Conservation (phyloP, 2,888 invertebrate species). For the Leucoma salicis region DNA sequence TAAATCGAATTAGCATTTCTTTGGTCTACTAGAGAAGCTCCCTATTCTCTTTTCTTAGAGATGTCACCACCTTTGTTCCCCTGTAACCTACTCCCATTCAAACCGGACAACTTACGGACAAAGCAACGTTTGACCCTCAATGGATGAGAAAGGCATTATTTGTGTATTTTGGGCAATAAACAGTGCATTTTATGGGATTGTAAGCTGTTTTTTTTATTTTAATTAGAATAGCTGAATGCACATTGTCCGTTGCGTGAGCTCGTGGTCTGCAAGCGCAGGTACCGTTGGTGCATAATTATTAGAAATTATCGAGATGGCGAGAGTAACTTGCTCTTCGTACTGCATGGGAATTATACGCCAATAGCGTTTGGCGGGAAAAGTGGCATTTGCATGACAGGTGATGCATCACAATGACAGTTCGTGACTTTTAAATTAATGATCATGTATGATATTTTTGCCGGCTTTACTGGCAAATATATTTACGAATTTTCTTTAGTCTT, state of each 20-base stretch:
- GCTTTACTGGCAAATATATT: too few species aligned
- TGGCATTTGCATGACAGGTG: conserved; percentile 59
- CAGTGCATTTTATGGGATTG: conserved; percentile 80
- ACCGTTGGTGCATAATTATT: conserved; percentile 76
- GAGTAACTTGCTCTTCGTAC: conserved; percentile 48
- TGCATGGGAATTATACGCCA: conserved; percentile 65
- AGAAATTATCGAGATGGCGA: conserved; percentile 70
- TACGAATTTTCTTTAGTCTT: conserved; percentile 10
- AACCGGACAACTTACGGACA: conserved; percentile 74
- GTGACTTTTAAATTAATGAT: conserved; percentile 26
- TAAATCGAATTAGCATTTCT: conserved; percentile 80
- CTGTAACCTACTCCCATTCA: conserved; percentile 71
- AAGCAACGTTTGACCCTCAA: conserved; percentile 76
- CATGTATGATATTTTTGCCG: background rate
- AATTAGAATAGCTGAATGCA: conserved; percentile 75
- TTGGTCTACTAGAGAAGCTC: conserved; percentile 48
- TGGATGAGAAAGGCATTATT: conserved; percentile 70
- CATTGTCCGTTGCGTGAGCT: conserved; percentile 80
- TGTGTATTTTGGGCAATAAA: conserved; percentile 82
- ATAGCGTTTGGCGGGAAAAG: conserved; percentile 64
- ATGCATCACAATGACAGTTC: conserved; percentile 34
- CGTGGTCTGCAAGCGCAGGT: conserved; percentile 76
- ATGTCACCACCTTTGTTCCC: conserved; percentile 80
- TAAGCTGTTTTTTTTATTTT: conserved; percentile 67
- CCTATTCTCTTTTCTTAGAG: conserved; percentile 61